phyloP scores from a whole-genome alignment of 1,140 invertebrate species.

The Acromyrmex heyeri region DNA sequence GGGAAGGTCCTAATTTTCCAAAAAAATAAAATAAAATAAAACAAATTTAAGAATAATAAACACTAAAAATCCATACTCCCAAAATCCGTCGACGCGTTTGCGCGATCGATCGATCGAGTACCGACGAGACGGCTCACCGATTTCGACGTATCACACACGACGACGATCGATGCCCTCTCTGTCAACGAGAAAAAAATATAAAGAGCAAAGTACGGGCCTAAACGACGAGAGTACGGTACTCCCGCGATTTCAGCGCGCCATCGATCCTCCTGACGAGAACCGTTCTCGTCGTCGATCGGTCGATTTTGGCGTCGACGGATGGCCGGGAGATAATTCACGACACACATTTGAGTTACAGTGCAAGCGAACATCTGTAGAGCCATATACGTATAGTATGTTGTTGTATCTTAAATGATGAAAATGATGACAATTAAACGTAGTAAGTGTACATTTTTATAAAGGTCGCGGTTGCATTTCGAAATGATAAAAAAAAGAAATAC shows the following conservation, averaged over 20 bases:
- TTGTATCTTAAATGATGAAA: conserved; percentile 85
- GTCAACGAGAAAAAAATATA: conserved; percentile 21
- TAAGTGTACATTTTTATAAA: conserved; percentile 82
- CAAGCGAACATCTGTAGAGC: conserved; percentile 87
- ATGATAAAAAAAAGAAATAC: conserved; percentile 62
- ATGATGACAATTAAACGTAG: conserved; percentile 79
- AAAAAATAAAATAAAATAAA: conserved; percentile 76
- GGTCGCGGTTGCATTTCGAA: conserved; percentile 79
- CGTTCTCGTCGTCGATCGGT: conserved; percentile 45
- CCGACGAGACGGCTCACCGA: conserved; percentile 39
- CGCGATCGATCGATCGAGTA: conserved; percentile 57
- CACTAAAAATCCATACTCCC: conserved; percentile 73
- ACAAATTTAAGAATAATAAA: conserved; percentile 74
- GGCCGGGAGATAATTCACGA: conserved; percentile 78
- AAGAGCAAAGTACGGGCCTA: conserved; percentile 66
- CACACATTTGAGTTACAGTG: conserved; percentile 87
- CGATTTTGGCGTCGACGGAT: conserved; percentile 64
- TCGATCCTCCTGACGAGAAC: conserved; percentile 45
- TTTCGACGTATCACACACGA: conserved; percentile 8
- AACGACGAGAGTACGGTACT: conserved; percentile 61
- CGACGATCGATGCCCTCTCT: conserved; percentile 71
- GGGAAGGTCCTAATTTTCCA: conserved; percentile 81
- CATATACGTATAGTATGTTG: conserved; percentile 87
- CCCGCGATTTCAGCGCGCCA: conserved; percentile 47
- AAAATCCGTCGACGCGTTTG: conserved; percentile 48